Percentiles rank a stretch among this genome's conserved stretches.
phyloP scores from a whole-genome alignment of 1,140 invertebrate genomes.

The Microplitis demolitor region DNA sequence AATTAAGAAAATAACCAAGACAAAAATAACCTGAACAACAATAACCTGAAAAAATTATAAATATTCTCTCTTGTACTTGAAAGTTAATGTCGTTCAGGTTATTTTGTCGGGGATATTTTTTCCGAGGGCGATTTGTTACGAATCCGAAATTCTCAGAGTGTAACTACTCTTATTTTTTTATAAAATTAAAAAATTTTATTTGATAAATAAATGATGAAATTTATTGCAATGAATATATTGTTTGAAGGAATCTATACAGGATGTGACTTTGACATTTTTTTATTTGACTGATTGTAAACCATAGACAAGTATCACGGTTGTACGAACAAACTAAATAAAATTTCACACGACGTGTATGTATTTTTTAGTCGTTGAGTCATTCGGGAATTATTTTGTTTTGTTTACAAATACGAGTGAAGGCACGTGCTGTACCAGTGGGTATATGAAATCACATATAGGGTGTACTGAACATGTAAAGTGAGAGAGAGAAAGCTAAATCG shows the following conservation, averaged over 20 bases:
- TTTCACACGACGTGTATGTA: slow-evolving; percentile 11
- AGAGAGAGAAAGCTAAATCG: neutral
- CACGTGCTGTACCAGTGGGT: neutral
- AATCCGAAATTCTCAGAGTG: no score
- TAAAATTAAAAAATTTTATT: neutral
- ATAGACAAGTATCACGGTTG: slow-evolving; percentile 9
- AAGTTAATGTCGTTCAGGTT: no score
- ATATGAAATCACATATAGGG: no score
- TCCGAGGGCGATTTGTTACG: no score
- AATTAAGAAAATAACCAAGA: no score
- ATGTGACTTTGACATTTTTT: slow-evolving; percentile 10
- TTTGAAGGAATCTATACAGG: neutral
- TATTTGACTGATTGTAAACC: neutral
- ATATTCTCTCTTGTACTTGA: no score
- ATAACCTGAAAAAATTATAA: no score
- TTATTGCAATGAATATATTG: neutral
- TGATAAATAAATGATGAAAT: neutral
- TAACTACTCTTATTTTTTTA: no score
- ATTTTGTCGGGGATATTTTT: no score
- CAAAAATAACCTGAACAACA: no score
- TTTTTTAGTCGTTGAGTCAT: slow-evolving; percentile 17
- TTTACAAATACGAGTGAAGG: slow-evolving; percentile 12
- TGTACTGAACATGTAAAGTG: no score
- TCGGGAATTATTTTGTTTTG: slow-evolving; percentile 16
- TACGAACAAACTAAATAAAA: slow-evolving; percentile 29